Percentiles rank a stretch among this genome's conserved stretches.
These are phyloP conservation scores for Azemiops feae DNA, from an alignment of 2,113 vertebrate genomes.

Conservation along the genomic window DNA sequence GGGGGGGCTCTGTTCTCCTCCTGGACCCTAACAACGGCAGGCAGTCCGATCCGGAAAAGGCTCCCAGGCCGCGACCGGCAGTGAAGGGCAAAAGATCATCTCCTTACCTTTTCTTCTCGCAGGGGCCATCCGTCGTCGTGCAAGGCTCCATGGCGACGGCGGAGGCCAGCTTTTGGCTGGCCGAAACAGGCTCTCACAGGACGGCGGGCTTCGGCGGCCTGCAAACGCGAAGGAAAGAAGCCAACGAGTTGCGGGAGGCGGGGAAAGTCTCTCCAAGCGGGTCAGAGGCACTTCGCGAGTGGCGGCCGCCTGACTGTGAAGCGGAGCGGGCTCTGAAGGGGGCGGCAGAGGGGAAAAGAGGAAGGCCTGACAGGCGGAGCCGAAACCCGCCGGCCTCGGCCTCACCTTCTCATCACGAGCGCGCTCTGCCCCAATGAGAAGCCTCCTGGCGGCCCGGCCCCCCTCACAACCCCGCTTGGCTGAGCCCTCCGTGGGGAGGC, in stretches of 20 bases:
- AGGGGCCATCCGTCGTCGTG: conserved; percentile 51
- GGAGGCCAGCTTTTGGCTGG: conserved; percentile 19
- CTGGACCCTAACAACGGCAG: neutral
- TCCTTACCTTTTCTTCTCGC: conserved; percentile 70
- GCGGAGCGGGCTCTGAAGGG: neutral
- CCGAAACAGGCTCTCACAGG: neutral
- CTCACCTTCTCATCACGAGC: conserved; percentile 1
- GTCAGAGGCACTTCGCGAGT: neutral
- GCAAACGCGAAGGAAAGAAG: neutral
- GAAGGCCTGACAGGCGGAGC: neutral
- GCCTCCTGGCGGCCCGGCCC: neutral
- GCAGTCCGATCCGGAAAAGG: neutral
- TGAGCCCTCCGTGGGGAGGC: conserved; percentile 11
- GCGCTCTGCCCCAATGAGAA: neutral
- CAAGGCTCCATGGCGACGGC: conserved; percentile 2
- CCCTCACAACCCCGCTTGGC: neutral
- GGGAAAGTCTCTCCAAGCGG: neutral
- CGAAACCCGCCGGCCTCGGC: neutral
- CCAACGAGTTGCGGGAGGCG: conserved; percentile 2
- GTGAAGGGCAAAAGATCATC: neutral
- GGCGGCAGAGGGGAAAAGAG: neutral
- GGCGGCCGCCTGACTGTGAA: neutral
- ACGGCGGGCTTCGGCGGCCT: neutral
- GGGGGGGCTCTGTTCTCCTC: neutral
- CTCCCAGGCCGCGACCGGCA: neutral